phyloP scores from a whole-genome alignment of 2,113 vertebrate genomes.

The Chaetodon trifascialis region DNA sequence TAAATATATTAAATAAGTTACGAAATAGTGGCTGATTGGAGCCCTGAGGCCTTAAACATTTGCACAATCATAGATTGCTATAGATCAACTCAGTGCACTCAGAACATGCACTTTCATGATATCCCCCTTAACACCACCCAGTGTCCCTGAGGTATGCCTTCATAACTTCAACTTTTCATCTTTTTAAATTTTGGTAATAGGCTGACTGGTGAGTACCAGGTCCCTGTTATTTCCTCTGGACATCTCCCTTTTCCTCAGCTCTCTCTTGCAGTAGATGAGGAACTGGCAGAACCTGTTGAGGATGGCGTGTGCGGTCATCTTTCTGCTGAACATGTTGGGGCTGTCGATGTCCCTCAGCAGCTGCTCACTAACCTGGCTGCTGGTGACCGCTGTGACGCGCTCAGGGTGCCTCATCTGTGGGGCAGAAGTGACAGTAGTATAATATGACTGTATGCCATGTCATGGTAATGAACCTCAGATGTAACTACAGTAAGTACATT shows the following conservation, averaged over 20 bases:
- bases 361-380: slow-evolving; percentile 40
- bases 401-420: slow-evolving; percentile 78
- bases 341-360: slow-evolving; percentile 67
- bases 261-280: slow-evolving; percentile 82
- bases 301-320: slow-evolving; percentile 80
- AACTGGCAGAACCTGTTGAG: slow-evolving; percentile 83
- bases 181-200: not conserved
- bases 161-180: not conserved
- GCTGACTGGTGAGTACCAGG: not conserved
- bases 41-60: too few relatives aligned
- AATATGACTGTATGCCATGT: not conserved
- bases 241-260: slow-evolving; percentile 32
- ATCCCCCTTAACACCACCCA: not conserved
- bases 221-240: not conserved
- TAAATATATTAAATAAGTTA: slow-evolving; percentile 70
- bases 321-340: slow-evolving; percentile 76
- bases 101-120: not conserved
- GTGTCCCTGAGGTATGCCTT: slow-evolving; percentile 22
- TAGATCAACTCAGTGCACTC: not conserved
- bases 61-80: not conserved
- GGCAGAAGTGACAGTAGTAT: slow-evolving; percentile 7
- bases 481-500: not conserved
- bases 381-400: slow-evolving; percentile 52
- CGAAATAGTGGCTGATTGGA: not conserved
- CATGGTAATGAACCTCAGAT: too few relatives aligned